A percentile compares a stretch with the other conserved stretches of the same genome.
Conservation (phyloP, 2,888 invertebrate species). For the Drosophila sordidula region DNA sequence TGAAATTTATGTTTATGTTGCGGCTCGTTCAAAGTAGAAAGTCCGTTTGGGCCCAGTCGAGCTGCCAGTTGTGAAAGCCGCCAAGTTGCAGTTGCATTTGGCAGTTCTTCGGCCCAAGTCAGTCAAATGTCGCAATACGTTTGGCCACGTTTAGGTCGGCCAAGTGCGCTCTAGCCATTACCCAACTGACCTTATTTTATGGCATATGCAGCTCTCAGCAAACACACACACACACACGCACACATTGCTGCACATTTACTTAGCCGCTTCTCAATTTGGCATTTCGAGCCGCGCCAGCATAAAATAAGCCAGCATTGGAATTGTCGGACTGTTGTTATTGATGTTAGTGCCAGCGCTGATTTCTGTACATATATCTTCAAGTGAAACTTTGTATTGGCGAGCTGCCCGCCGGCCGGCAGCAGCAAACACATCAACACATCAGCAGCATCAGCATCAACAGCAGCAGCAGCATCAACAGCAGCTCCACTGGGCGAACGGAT, state of each 20-base stretch:
- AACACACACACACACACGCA: too few relatives aligned
- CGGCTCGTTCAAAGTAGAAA: slow-evolving; percentile 64
- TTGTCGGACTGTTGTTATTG: slow-evolving; percentile 42
- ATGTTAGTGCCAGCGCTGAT: slow-evolving; percentile 46
- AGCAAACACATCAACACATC: slow-evolving; percentile 36
- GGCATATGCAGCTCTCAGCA: slow-evolving; percentile 41
- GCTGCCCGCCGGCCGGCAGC: slow-evolving; percentile 26
- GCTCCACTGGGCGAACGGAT: slow-evolving; percentile 45
- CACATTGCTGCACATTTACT: slow-evolving; percentile 5
- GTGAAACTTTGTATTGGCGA: slow-evolving; percentile 50
- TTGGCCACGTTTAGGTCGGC: slow-evolving; percentile 63
- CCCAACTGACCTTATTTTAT: slow-evolving; percentile 78
- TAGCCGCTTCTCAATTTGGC: slow-evolving; percentile 35
- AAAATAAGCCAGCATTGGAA: slow-evolving; percentile 30
- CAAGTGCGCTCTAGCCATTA: slow-evolving; percentile 48
- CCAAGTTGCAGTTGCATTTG: slow-evolving; percentile 48
- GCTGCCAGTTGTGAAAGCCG: slow-evolving; percentile 59
- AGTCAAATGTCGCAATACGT: slow-evolving; percentile 40
- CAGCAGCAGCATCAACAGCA: slow-evolving; percentile 17
- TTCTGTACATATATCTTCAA: slow-evolving; percentile 34
- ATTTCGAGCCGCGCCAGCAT: slow-evolving; percentile 37
- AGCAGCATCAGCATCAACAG: slow-evolving; percentile 26
- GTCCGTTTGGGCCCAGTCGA: slow-evolving; percentile 52
- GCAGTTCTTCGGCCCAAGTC: slow-evolving; percentile 33
- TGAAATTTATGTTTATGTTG: slow-evolving; percentile 74